Evolutionary conservation across 2,888 invertebrate species (phyloP).

Genomic region (Eilema griseolum): DNA sequence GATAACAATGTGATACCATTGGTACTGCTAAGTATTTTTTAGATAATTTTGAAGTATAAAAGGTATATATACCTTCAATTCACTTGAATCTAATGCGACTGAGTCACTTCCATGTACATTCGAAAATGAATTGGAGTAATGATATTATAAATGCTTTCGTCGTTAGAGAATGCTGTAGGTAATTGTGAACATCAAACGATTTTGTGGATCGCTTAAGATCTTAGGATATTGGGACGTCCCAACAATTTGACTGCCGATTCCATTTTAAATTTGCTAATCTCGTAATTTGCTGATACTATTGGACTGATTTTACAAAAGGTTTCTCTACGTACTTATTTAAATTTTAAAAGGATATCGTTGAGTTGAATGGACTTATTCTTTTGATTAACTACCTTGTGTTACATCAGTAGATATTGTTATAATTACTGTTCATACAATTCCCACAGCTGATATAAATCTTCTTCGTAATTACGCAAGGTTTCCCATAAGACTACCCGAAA

Average conservation of each 20-base stretch:
- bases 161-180: slow-evolving; percentile 4
- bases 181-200: slow-evolving; percentile 1
- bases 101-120: not conserved
- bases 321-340: no score
- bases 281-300: not conserved
- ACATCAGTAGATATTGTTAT: not conserved
- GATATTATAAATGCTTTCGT: not conserved
- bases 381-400: not conserved
- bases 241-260: not conserved
- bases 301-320: not conserved
- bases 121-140: not conserved
- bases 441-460: not conserved
- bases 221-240: not conserved
- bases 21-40: not conserved
- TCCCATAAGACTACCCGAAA: not conserved
- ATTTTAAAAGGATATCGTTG: not conserved
- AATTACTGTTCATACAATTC: not conserved
- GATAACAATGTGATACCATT: no score
- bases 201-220: not conserved
- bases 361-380: not conserved
- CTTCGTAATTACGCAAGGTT: not conserved
- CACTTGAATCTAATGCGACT: slow-evolving; percentile 1
- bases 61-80: not conserved
- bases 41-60: not conserved
- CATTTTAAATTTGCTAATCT: not conserved